These are phyloP conservation scores for Sminthurides bifidus DNA, from an alignment of 1,140 invertebrate genomes.

Conservation along the genomic window DNA sequence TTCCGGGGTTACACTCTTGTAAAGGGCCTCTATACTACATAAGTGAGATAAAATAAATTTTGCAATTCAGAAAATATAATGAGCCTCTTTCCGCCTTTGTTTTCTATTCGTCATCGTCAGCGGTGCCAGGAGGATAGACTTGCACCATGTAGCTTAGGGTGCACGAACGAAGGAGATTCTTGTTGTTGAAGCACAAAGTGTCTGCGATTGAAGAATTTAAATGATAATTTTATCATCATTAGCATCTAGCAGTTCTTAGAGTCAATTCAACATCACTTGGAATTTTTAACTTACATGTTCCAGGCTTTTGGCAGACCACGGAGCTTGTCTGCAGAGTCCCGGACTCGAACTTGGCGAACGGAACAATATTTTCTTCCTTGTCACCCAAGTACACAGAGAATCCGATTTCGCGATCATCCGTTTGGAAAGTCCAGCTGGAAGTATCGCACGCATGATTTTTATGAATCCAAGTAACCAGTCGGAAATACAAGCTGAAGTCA, in stretches of 20 bases:
- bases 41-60: neutral
- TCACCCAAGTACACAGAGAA: slow-evolving; percentile 23
- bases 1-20: no score
- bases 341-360: slow-evolving; percentile 22
- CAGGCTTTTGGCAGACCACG: slow-evolving; percentile 19
- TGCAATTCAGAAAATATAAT: neutral
- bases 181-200: slow-evolving; percentile 28
- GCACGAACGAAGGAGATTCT: slow-evolving; percentile 23
- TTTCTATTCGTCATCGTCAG: slow-evolving; percentile 19
- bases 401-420: slow-evolving; percentile 27
- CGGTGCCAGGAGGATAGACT: slow-evolving; percentile 20
- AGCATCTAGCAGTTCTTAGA: neutral
- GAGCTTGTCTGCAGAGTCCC: slow-evolving; percentile 21
- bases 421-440: slow-evolving; percentile 29
- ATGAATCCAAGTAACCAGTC: no score
- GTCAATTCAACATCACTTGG: neutral
- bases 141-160: slow-evolving; percentile 23
- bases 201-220: slow-evolving; percentile 11
- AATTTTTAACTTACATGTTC: slow-evolving; percentile 20
- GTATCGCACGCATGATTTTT: no score
- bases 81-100: no score
- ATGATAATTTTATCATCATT: neutral
- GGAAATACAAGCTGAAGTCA: no score
- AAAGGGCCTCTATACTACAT: neutral
- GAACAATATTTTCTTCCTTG: slow-evolving; percentile 24